These are phyloP conservation scores for Stenodema calcarata DNA, from an alignment of 2,888 invertebrate species.

Conservation along the genomic window DNA sequence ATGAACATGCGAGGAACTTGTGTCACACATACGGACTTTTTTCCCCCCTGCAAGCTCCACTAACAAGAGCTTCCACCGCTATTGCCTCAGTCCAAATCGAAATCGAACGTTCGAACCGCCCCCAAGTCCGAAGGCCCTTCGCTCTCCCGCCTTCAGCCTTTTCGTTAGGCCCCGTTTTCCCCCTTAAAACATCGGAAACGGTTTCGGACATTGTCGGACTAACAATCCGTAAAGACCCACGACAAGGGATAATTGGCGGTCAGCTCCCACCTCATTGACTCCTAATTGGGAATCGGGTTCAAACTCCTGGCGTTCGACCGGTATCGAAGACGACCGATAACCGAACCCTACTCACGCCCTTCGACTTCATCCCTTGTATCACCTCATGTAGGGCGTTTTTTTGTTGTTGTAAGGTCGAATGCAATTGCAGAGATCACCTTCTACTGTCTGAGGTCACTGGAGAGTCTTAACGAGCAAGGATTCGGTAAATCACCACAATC, in stretches of 20 bases:
- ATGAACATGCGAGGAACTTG: too few relatives aligned
- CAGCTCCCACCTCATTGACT: constrained; percentile 10
- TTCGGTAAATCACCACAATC: too few relatives aligned
- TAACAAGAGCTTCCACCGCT: too few relatives aligned
- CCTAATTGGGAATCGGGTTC: constrained; percentile 6
- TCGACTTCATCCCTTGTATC: not conserved
- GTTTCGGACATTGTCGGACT: not conserved
- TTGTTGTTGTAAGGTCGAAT: not conserved
- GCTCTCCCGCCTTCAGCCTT: not conserved
- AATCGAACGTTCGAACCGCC: too few relatives aligned
- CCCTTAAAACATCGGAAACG: not conserved
- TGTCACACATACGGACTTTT: too few relatives aligned
- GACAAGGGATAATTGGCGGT: constrained; percentile 18
- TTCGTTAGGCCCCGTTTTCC: not conserved
- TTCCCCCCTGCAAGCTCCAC: too few relatives aligned
- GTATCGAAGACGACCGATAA: not conserved
- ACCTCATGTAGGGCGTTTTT: not conserved
- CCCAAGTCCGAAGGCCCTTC: too few relatives aligned
- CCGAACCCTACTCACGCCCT: not conserved
- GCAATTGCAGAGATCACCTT: not conserved
- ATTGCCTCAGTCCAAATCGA: too few relatives aligned
- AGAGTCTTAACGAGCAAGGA: not conserved
- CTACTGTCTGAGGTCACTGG: not conserved
- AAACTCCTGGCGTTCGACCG: not conserved
- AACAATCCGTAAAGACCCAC: not conserved